phyloP scores from a whole-genome alignment of 2,113 vertebrate species.

The Antidorcas marsupialis region DNA sequence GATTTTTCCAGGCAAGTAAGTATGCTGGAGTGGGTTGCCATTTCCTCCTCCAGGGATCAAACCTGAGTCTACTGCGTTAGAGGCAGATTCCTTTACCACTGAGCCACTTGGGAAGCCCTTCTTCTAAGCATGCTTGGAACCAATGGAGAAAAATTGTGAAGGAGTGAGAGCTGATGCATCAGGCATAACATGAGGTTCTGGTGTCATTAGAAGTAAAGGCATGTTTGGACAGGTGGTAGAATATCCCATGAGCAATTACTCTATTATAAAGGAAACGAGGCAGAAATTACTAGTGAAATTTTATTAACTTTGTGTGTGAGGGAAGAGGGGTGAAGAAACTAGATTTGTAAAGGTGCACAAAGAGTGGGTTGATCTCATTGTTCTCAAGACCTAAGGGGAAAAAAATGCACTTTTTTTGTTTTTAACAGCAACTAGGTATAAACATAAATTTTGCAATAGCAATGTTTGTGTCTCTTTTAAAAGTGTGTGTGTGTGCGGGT shows the following conservation, averaged over 20 bases:
- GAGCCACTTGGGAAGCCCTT: neutral
- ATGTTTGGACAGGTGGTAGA: neutral
- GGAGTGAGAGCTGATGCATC: neutral
- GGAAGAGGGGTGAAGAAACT: neutral
- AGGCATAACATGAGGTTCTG: neutral
- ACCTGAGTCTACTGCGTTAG: neutral
- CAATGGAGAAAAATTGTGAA: neutral
- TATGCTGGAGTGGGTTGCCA: neutral
- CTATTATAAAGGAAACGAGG: neutral
- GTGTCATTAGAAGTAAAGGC: neutral
- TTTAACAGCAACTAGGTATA: neutral
- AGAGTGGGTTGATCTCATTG: neutral
- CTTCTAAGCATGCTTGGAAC: neutral
- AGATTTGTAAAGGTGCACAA: neutral
- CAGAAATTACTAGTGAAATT: neutral
- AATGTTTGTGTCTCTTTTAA: neutral
- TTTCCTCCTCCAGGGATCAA: neutral
- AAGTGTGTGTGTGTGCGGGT: rapidly evolving
- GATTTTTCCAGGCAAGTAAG: neutral
- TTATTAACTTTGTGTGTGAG: neutral
- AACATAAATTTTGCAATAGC: neutral
- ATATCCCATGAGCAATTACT: neutral
- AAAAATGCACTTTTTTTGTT: neutral
- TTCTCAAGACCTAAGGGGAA: neutral
- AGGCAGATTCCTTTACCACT: neutral